A percentile compares a stretch with the other conserved stretches of the same genome.
phyloP scores from a whole-genome alignment of 2,888 invertebrate genomes.

The Cheilosia vulpina region DNA sequence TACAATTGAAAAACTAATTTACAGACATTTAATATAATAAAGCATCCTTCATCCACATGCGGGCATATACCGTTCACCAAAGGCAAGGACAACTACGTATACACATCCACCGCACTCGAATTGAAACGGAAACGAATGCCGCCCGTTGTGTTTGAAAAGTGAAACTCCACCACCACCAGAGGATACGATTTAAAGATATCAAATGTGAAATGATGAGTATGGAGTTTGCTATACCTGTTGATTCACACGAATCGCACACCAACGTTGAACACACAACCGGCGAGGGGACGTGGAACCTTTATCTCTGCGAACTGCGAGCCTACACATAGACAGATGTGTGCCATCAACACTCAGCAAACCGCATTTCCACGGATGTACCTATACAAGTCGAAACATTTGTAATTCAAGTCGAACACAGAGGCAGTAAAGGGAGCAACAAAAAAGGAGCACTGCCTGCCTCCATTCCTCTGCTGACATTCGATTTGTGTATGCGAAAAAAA shows the following conservation, averaged over 20 bases:
- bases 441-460: constrained; percentile 23
- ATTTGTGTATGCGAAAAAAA: constrained; percentile 62
- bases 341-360: constrained; percentile 49
- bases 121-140: constrained; percentile 46
- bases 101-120: constrained; percentile 47
- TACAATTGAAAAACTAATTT: constrained; percentile 73
- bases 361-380: constrained; percentile 47
- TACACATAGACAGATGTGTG: constrained; percentile 4
- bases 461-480: constrained; percentile 55
- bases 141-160: constrained; percentile 14
- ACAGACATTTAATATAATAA: constrained; percentile 74
- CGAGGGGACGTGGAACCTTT: constrained; percentile 43
- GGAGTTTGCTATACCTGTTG: constrained; percentile 57
- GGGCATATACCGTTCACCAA: neutral
- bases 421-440: constrained; percentile 42
- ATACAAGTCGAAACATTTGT: constrained; percentile 70
- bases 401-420: constrained; percentile 50
- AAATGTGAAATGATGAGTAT: constrained; percentile 66
- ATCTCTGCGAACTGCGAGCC: constrained; percentile 38
- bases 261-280: constrained; percentile 65
- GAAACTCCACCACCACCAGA: constrained; percentile 54
- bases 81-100: constrained; percentile 39
- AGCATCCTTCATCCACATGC: constrained; percentile 62
- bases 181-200: constrained; percentile 71
- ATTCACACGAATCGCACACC: constrained; percentile 59